These are phyloP conservation scores for Ctenosaura bakeri DNA, from an alignment of 2,797 vertebrate species.

Conservation along the genomic window DNA sequence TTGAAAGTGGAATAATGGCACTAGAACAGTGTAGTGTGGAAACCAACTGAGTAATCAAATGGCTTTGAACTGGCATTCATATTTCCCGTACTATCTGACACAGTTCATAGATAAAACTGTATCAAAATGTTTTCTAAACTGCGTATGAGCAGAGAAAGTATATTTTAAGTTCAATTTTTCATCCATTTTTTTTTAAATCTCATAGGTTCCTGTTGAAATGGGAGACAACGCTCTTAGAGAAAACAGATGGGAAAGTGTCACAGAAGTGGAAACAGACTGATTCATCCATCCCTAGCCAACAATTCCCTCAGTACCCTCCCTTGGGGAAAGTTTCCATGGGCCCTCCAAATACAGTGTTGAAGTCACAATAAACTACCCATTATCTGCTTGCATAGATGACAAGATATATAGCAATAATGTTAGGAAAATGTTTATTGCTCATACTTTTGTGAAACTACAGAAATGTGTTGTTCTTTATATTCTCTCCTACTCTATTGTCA, in stretches of 20 bases:
- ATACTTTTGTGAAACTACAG: background rate
- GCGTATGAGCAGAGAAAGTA: background rate
- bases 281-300: background rate
- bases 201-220: background rate
- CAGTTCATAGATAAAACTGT: background rate
- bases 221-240: too few relatives aligned
- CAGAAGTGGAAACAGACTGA: background rate
- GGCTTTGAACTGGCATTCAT: background rate
- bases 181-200: background rate
- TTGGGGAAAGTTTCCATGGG: background rate
- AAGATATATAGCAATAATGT: background rate
- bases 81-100: background rate
- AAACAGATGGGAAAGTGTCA: background rate
- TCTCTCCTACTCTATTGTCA: background rate
- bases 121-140: background rate
- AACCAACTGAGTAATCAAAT: background rate
- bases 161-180: background rate
- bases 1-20: too few relatives aligned
- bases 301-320: too few relatives aligned
- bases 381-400: too few relatives aligned
- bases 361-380: too few relatives aligned
- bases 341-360: background rate
- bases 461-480: background rate
- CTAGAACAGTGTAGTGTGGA: too few relatives aligned
- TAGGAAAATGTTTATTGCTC: background rate